These are phyloP conservation scores for Acridotheres tristis DNA, from an alignment of 2,797 vertebrate species.

Conservation along the genomic window DNA sequence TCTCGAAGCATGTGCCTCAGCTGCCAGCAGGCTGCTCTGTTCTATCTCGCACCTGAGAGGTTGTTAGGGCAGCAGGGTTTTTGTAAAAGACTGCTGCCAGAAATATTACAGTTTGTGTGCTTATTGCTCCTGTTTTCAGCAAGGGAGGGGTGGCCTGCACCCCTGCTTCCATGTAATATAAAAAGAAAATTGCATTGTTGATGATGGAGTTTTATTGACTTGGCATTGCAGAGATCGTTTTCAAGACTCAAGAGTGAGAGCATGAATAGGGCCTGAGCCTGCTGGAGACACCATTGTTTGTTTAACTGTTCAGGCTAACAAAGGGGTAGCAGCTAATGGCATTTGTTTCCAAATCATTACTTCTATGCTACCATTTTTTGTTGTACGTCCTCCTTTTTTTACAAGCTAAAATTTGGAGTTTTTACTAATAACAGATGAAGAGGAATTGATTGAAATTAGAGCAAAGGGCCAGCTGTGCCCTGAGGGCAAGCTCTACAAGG, in stretches of 20 bases:
- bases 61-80: not conserved
- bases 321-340: not conserved
- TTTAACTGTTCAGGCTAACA: not conserved
- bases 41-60: not conserved
- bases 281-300: not conserved
- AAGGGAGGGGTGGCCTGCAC: not conserved
- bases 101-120: not conserved
- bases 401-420: not conserved
- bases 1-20: not conserved
- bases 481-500: not conserved
- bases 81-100: not conserved
- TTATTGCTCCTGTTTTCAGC: not conserved
- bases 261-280: not conserved
- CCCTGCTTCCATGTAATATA: not conserved
- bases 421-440: not conserved
- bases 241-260: not conserved
- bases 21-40: not conserved
- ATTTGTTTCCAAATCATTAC: not conserved
- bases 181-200: not conserved
- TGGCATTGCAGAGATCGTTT: not conserved
- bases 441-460: not conserved
- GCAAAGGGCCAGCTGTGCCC: not conserved
- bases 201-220: not conserved
- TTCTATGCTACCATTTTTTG: not conserved
- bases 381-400: not conserved